These are phyloP conservation scores for Ciconia maguari DNA, from an alignment of 2,113 vertebrate genomes.

Conservation along the genomic window DNA sequence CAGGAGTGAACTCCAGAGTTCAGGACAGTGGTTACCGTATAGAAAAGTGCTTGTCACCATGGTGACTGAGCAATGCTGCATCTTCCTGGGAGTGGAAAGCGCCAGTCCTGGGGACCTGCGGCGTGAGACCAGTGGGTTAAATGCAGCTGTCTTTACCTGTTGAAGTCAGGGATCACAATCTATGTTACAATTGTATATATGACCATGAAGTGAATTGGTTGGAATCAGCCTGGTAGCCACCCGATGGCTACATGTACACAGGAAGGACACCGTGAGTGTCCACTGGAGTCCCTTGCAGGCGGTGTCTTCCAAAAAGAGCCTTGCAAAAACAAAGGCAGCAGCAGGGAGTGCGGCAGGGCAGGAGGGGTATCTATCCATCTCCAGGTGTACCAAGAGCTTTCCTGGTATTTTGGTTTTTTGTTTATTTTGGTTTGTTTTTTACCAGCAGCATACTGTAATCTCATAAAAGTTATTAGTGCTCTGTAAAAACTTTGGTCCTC, in stretches of 20 bases:
- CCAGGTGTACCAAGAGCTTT: neutral
- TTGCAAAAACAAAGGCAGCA: neutral
- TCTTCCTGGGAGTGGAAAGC: neutral
- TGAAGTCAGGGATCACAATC: neutral
- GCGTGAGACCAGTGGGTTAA: neutral
- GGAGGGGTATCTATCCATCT: neutral
- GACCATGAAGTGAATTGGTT: neutral
- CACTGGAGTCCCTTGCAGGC: neutral
- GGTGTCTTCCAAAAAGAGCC: neutral
- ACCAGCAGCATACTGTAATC: neutral
- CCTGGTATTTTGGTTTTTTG: neutral
- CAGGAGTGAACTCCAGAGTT: neutral
- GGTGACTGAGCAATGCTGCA: constrained; percentile 10
- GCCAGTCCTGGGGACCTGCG: neutral
- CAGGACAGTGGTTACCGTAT: neutral
- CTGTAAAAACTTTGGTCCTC: neutral
- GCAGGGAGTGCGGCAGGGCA: neutral
- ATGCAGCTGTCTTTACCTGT: neutral
- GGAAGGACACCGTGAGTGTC: neutral
- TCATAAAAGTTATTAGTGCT: neutral
- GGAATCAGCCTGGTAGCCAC: neutral
- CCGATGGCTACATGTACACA: neutral
- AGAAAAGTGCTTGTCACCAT: constrained; percentile 4
- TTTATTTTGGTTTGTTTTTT: neutral
- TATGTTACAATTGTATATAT: neutral